Conservation (phyloP, 2,888 invertebrate genomes). For the Heliconius hortense region DNA sequence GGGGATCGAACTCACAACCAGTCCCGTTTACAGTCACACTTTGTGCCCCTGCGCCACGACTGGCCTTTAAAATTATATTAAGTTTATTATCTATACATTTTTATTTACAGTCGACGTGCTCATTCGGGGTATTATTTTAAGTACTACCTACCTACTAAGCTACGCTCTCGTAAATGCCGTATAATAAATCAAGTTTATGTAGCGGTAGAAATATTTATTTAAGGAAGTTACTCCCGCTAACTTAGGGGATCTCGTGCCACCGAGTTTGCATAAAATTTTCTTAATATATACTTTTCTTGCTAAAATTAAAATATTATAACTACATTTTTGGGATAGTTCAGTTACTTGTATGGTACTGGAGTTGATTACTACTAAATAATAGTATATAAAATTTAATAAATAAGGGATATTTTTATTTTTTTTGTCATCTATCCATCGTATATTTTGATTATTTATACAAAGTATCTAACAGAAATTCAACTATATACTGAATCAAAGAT, state of each 20-base stretch:
- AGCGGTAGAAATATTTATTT: constrained; percentile 14
- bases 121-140: neutral
- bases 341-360: neutral
- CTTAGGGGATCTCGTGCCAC: neutral
- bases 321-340: neutral
- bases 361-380: neutral
- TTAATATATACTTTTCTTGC: constrained; percentile 8
- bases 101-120: neutral
- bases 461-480: too few species aligned
- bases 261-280: constrained; percentile 11
- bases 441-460: too few species aligned
- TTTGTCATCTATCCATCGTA: too few species aligned
- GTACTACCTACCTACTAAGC: neutral
- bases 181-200: constrained; percentile 15
- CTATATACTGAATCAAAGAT: too few species aligned
- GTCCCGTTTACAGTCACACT: too few species aligned
- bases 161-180: neutral
- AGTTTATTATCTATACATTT: neutral
- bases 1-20: too few species aligned
- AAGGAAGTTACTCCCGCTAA: constrained; percentile 7
- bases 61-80: too few species aligned
- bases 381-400: too few species aligned
- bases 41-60: too few species aligned
- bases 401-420: too few species aligned
- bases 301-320: neutral